Base-by-base conservation (phyloP, 2,888 invertebrate genomes). In the Chymomyza procnemis region DNA sequence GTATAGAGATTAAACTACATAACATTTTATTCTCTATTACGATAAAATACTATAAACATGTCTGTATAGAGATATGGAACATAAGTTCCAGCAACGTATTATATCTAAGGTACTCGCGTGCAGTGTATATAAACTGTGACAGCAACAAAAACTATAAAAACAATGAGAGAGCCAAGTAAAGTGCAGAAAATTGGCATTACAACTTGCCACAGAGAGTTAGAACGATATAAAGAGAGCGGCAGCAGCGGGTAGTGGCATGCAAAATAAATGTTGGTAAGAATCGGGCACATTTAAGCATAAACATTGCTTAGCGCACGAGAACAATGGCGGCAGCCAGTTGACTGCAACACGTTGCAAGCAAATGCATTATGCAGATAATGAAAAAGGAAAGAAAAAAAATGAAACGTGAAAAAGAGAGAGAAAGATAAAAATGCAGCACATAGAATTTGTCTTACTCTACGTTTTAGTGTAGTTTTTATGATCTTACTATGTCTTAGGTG, bases 101-200 rank as follows among this genome's bases (percentile, higher is more conserved):
- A 26, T 26, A 26, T 0, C 26, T 8, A 4, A 6, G 4, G 4
- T 26, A 26, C 26, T 6, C 26, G 26, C 4, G 4, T 26, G 26
- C 26, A 26, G 26, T 26, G 26, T 26, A 26, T 26, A 26, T 6
- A 26, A 26, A 3, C 26, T 26, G 26, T 26, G 26, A 69, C 71
- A 46, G 19, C 26, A 69, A 60, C 64, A 56, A 52, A 22, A 66
- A 63, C 54, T 14, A 4, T 4, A 46, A 48, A 18, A 50, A 47
- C n/a, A 47, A 46, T 14, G 6, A 48, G 26, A 57, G 55, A 18
- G 26, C n/a, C 26, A 58, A 73, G 74, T 75, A 69, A 67, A 83
- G 86, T 84, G 84, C 76, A 86, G 71, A 84, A 83, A 86, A 85
- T 86, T 81, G 84, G 75, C 86, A 78, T 85, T 83, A 80, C 69